Conservation (phyloP, 2,888 invertebrate species). For the Chrysodeixis includens region DNA sequence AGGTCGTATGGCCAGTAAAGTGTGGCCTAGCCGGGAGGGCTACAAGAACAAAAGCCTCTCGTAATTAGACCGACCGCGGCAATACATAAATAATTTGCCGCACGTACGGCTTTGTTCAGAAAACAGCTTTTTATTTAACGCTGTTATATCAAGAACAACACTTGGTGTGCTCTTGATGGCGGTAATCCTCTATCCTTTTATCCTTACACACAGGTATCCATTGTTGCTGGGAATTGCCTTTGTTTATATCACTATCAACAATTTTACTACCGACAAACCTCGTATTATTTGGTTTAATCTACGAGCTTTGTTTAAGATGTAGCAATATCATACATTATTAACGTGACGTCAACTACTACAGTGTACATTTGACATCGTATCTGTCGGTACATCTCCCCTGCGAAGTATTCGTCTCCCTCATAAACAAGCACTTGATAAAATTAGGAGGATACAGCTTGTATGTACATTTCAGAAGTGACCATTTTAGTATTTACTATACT, state of each 20-base stretch:
- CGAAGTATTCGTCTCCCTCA: background rate
- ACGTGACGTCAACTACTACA: constrained; percentile 6
- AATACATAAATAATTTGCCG: constrained; percentile 89
- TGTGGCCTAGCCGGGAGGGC: constrained; percentile 71
- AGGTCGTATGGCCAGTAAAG: constrained; percentile 72
- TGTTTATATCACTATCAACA: constrained; percentile 64
- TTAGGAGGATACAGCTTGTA: background rate
- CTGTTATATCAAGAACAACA: constrained; percentile 85
- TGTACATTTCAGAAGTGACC: background rate
- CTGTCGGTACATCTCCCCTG: background rate
- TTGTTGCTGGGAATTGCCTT: constrained; percentile 58
- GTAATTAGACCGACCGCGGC: constrained; percentile 88
- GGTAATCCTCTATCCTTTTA: constrained; percentile 78
- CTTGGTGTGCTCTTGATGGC: constrained; percentile 81
- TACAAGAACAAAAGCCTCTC: constrained; percentile 85
- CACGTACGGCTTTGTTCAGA: constrained; percentile 87
- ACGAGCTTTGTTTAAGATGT: constrained; percentile 29
- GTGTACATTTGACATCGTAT: background rate
- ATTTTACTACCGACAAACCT: constrained; percentile 54
- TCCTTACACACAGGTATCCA: constrained; percentile 66
- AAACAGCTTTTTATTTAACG: constrained; percentile 87
- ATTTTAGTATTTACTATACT: background rate
- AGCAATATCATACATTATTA: constrained; percentile 18
- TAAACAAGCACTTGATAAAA: background rate
- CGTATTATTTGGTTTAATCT: constrained; percentile 50